Evolutionary conservation across 2,797 vertebrate genomes (phyloP).

Genomic region (Amblyraja radiata): DNA sequence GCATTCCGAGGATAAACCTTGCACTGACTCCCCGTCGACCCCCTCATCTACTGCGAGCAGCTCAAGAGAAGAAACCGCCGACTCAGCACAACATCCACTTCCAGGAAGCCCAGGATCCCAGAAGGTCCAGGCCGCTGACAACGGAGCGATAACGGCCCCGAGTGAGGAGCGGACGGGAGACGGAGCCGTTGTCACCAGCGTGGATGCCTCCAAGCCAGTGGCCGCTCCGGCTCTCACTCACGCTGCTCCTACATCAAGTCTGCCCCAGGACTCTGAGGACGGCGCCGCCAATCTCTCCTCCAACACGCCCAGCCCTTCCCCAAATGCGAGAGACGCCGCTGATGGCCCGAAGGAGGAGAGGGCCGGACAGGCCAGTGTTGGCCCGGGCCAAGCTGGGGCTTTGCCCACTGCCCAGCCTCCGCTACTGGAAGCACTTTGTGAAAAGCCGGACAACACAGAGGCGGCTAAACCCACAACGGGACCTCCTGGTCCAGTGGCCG

Average conservation of each 20-base stretch:
- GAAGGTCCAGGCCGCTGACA: no score
- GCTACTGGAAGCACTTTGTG: not conserved
- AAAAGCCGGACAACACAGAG: not conserved
- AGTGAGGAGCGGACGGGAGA: not conserved
- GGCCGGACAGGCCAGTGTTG: no score
- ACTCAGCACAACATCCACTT: not conserved
- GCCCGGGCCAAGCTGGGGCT: not conserved
- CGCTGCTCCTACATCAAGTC: not conserved
- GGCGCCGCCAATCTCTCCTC: not conserved
- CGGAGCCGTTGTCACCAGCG: not conserved
- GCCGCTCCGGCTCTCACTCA: not conserved
- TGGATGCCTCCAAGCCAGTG: not conserved
- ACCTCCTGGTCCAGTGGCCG: not conserved
- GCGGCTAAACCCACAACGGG: conserved; percentile 37
- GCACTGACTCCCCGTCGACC: conserved; percentile 41
- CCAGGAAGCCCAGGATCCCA: no score
- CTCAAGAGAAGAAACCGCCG: conserved; percentile 44
- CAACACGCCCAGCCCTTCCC: not conserved
- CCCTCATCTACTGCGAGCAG: conserved; percentile 46
- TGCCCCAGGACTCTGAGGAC: not conserved
- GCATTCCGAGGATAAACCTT: conserved; percentile 50
- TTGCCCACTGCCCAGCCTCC: not conserved
- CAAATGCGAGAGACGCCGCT: not conserved
- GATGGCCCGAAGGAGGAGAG: not conserved
- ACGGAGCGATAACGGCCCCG: not conserved